Evolutionary conservation across 2,113 vertebrate genomes (phyloP), one percentile per base, ranked within the genome.

Genomic region (Cheilinus undulatus): DNA sequence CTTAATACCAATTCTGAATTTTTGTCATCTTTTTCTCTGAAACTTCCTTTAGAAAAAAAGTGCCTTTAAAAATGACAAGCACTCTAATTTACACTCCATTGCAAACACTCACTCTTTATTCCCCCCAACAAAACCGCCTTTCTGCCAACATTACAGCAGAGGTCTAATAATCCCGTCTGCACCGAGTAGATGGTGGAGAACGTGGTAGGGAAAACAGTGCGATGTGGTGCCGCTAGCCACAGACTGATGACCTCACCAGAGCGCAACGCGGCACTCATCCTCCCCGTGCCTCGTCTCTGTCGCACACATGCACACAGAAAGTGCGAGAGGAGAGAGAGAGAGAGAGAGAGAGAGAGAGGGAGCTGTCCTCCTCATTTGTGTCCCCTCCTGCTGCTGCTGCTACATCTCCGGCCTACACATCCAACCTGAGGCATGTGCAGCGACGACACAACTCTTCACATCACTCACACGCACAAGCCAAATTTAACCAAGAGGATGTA

Each of bases 401-500:
- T 67, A 43, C 54, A 63, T 34, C 67, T 71, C 15, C 20, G 58
- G 76, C 68, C 66, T 73, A 73, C 81, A 79, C 71, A 81, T 72
- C 61, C 78, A 79, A 83, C 88, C 88, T 73, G 84, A 56, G 90
- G 87, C 84, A 50, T 64, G 80, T 69, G 27, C 84, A 78, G 52
- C 36, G 65, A 88, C 66, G 76, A 86, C 82, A 86, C 74, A 86
- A 76, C 81, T 76, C 86, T 30, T 84, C 78, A 86, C 87, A 83
- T 90, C 90, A 78, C 60, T 83, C 84, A 85, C 77, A 59, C 26
- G 19, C 75, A 79, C 49, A n/a, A 73, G 63, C 61, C 76, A 83
- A 51, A 84, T 82, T 76, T 83, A 81, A 85, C 42, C 56, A 24
- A 3, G 15, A 72, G 61, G 32, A 59, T 46, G 38, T 57, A 14